Base-by-base conservation (phyloP, 2,113 vertebrate species). In the Lates calcarifer region DNA sequence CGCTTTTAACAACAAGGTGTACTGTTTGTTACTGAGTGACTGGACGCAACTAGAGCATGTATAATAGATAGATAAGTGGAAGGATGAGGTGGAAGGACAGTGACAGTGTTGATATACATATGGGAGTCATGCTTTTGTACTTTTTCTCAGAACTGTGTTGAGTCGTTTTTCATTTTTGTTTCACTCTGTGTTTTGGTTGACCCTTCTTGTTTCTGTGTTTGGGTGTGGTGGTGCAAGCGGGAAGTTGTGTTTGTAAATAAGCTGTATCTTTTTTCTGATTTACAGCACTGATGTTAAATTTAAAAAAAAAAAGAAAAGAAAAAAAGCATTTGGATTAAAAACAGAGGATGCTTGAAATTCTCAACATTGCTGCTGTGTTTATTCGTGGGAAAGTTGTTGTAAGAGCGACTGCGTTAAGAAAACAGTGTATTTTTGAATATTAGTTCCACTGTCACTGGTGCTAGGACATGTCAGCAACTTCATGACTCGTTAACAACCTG, bases 301-400 rank as follows among this genome's bases (percentile, higher is more conserved):
- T 35, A 37, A 37, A 5, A 37, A 37, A 41, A 49, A 51, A 65
- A 33, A 47, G 6, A 18, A 18, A 51, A 45, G 28, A 6, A 18
- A 10, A 17, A 29, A 15, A 63, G n/a, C 33, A 29, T 15, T 31
- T 49, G 8, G n/a, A 33, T 49, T 26, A 13, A 55, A 55, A 55
- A 55, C 3, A 10, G 7, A 41, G 14, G 28, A 72, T 51, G 22
- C 20, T 11, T 29, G 11, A 64, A 66, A 80, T 77, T 37, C 5
- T 35, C n/a, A 61, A 56, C 29, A 39, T 62, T 6, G 20, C 15
- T 35, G 33, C 33, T 29, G 7, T 28, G 77, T 53, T 26, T 31
- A 3, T 13, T 18, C 20, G 2, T 85, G 77, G 61, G 62, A 86
- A 87, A 10, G 43, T 43, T 74, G 57, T 55, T 71, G 11, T 22